These are phyloP conservation scores for Dunckerocampus dactyliophorus DNA, from an alignment of 2,113 vertebrate species.

Conservation along the genomic window DNA sequence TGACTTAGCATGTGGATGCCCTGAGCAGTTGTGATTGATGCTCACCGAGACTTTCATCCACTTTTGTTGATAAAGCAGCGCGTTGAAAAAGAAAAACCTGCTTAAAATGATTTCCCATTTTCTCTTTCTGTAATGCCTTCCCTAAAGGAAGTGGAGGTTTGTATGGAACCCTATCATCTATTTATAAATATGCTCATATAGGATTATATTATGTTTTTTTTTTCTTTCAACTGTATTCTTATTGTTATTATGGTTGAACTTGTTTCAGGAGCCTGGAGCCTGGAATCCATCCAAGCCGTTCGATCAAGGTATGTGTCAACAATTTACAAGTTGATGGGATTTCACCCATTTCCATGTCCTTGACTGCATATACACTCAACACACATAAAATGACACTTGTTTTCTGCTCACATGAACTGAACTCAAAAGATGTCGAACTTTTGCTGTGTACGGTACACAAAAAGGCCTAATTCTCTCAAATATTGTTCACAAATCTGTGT, in stretches of 20 bases:
- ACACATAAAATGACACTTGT: too few relatives aligned
- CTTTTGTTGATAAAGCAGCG: slow-evolving; percentile 1
- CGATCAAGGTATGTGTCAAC: slow-evolving; percentile 82
- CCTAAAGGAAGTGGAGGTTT: slow-evolving; percentile 76
- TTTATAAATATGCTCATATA: not conserved
- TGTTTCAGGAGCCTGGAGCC: slow-evolving; percentile 75
- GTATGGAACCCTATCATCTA: slow-evolving; percentile 40
- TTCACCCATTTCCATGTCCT: too few relatives aligned
- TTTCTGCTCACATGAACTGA: too few relatives aligned
- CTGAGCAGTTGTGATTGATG: slow-evolving; percentile 11
- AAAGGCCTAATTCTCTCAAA: too few relatives aligned
- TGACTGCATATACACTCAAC: too few relatives aligned
- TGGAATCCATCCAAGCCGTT: slow-evolving; percentile 90
- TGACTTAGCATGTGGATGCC: slow-evolving; percentile 17
- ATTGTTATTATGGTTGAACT: not conserved
- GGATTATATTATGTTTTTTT: not conserved
- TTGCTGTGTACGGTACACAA: too few relatives aligned
- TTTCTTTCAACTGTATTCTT: slow-evolving; percentile 1
- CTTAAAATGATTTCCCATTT: slow-evolving; percentile 35
- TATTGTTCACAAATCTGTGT: too few relatives aligned
- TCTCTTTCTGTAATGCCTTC: slow-evolving; percentile 60
- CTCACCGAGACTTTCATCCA: not conserved
- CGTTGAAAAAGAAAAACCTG: slow-evolving; percentile 10
- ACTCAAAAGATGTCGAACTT: too few relatives aligned
- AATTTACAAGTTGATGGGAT: not conserved